Base-by-base conservation (phyloP, 2,797 vertebrate genomes). In the Chelmon rostratus region DNA sequence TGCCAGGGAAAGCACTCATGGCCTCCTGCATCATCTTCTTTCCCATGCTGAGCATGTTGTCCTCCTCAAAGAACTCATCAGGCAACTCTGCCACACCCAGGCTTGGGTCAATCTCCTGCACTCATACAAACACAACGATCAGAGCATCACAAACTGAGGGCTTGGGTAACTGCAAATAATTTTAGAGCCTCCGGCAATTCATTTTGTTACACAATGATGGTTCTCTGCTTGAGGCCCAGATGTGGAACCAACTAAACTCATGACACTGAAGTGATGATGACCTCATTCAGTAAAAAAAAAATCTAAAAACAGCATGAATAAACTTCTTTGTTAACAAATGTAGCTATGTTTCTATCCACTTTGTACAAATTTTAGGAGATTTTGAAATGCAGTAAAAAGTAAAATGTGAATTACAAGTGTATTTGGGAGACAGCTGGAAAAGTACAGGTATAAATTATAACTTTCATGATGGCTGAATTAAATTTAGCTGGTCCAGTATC, bases 11-110 rank as follows among this genome's bases (percentile, higher is more conserved):
- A 44, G 97, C 97, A 0, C 97, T 98, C 97, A 99, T 98, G 56
- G 97, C 98, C 81, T 98, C 97, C 93, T 99, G 98, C 97, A 98
- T 99, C 98, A 99, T 99, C 91, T 98, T 99, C 92, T 98, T 99
- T 62, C 98, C 97, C 98, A 98, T 98, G 89, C 97, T 98, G 35
- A 98, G 94, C 97, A 99, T 97, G 92, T 97, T 99, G 92, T 98
- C 98, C 73, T 99, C 98, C 88, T 99, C 98, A 0, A 99, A 99
- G 87, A 99, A 99, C 92, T 99, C 98, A 1, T 99, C 98, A 0
- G 98, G 98, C 42, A 99, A 96, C 84, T 99, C 98, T 0, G 97
- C 97, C 84, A 98, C 97, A 0, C 97, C 98, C 85, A 99, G 92
- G 86, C 97, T 99, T 6, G 97, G 97, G 91, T 98, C 98, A 25